Evolutionary conservation across 2,113 vertebrate genomes (phyloP).

Genomic region (Crotophaga sulcirostris): DNA sequence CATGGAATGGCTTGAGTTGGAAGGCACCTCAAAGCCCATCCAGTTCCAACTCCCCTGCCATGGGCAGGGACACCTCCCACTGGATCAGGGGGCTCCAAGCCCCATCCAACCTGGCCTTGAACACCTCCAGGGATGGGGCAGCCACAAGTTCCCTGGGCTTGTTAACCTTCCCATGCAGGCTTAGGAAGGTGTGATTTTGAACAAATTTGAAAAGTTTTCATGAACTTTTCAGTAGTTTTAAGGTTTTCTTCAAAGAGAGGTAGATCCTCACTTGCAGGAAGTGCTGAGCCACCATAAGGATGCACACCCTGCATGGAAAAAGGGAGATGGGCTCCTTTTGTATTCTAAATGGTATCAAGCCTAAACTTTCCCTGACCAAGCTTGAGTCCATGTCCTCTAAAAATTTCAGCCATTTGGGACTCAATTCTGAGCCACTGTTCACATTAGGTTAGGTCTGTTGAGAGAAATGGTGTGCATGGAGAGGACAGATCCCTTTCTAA

Average conservation of each 20-base stretch:
- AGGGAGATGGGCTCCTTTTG: not conserved
- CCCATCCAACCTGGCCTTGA: too few species aligned
- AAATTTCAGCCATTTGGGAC: not conserved
- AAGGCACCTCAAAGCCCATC: too few species aligned
- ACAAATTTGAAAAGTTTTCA: not conserved
- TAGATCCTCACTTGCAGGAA: not conserved
- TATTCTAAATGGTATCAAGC: too few species aligned
- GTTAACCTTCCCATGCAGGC: not conserved
- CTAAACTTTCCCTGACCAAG: too few species aligned
- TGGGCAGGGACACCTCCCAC: too few species aligned
- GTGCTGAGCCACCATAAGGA: not conserved
- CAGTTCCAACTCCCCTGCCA: too few species aligned
- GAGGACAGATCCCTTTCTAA: not conserved
- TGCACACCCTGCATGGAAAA: not conserved
- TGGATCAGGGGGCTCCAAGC: too few species aligned
- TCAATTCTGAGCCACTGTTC: not conserved
- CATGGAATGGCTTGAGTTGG: too few species aligned
- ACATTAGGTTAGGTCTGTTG: not conserved
- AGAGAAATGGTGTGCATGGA: not conserved
- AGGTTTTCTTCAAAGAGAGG: not conserved
- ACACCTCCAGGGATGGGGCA: too few species aligned
- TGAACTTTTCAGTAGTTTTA: not conserved
- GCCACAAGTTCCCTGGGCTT: not conserved
- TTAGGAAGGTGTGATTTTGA: not conserved
- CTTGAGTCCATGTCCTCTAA: too few species aligned